A percentile compares a stretch with the other conserved stretches of the same genome.
phyloP scores from a whole-genome alignment of 2,797 vertebrate genomes.

The Brachyrhaphis roseni region DNA sequence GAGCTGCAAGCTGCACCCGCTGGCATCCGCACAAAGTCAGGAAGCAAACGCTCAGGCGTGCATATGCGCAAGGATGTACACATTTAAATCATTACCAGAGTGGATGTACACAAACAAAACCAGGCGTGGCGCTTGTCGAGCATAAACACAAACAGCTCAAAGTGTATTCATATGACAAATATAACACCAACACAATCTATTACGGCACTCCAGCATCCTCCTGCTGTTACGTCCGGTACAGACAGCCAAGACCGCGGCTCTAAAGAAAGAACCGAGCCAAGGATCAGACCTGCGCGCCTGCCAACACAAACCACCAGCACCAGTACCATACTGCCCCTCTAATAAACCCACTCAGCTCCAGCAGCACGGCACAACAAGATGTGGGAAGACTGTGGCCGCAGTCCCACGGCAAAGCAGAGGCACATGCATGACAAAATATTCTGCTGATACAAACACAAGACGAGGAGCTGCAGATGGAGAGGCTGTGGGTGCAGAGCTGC shows the following conservation, averaged over 20 bases:
- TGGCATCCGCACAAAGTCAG: conserved; percentile 36
- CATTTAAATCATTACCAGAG: conserved; percentile 42
- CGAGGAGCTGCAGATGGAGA: conserved; percentile 17
- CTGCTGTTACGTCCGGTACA: conserved; percentile 68
- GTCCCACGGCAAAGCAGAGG: conserved; percentile 53
- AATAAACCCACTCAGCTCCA: conserved; percentile 64
- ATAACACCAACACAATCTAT: conserved; percentile 54
- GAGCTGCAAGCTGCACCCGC: conserved; percentile 70
- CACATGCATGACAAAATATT: conserved; percentile 45
- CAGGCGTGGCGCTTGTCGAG: conserved; percentile 22
- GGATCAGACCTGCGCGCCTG: conserved; percentile 54
- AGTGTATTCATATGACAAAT: conserved; percentile 59
- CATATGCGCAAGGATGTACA: conserved; percentile 35
- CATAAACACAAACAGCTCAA: conserved; percentile 13
- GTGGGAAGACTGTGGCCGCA: conserved; percentile 65
- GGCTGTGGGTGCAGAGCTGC: conserved; percentile 45
- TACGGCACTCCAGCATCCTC: conserved; percentile 51
- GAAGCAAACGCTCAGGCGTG: conserved; percentile 43
- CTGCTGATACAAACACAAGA: conserved; percentile 40
- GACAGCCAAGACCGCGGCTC: conserved; percentile 58
- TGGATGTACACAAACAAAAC: conserved; percentile 49
- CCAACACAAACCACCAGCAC: conserved; percentile 47
- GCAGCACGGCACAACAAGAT: conserved; percentile 57
- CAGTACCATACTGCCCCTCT: conserved; percentile 62
- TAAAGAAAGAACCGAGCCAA: conserved; percentile 64